Evolutionary conservation across 2,797 vertebrate species (phyloP).

Genomic region (Diceros bicornis): DNA sequence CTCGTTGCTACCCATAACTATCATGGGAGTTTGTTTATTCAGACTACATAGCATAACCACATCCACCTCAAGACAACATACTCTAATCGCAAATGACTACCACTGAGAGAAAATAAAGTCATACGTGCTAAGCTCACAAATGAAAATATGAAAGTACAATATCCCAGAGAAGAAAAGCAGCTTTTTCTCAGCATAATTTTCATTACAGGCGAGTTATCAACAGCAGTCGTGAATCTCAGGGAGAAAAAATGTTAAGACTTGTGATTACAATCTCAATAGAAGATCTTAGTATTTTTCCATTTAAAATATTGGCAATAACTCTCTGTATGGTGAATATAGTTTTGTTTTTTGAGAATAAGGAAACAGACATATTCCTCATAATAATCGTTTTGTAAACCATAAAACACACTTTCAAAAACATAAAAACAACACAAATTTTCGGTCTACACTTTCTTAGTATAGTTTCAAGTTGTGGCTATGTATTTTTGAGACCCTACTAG

Average conservation of each 20-base stretch:
- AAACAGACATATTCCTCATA: neutral
- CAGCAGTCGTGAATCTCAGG: conserved; percentile 13
- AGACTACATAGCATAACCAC: neutral
- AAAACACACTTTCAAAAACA: neutral
- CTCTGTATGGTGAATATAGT: neutral
- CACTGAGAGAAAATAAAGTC: neutral
- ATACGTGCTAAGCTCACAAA: neutral
- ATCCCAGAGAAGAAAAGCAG: neutral
- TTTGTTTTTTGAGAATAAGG: neutral
- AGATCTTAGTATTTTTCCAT: neutral
- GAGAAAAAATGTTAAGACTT: neutral
- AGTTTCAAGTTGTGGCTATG: neutral
- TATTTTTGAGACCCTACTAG: neutral
- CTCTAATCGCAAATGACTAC: neutral
- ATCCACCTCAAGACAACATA: neutral
- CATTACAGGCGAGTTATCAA: neutral
- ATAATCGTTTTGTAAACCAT: neutral
- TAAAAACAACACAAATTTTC: neutral
- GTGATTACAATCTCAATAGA: neutral
- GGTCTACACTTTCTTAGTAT: neutral
- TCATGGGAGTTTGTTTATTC: neutral
- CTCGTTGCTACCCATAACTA: neutral
- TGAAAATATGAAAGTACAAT: neutral
- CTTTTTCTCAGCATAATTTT: neutral
- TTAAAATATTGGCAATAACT: neutral